These are phyloP conservation scores for Morelia viridis DNA, from an alignment of 2,797 vertebrate species.

Conservation along the genomic window DNA sequence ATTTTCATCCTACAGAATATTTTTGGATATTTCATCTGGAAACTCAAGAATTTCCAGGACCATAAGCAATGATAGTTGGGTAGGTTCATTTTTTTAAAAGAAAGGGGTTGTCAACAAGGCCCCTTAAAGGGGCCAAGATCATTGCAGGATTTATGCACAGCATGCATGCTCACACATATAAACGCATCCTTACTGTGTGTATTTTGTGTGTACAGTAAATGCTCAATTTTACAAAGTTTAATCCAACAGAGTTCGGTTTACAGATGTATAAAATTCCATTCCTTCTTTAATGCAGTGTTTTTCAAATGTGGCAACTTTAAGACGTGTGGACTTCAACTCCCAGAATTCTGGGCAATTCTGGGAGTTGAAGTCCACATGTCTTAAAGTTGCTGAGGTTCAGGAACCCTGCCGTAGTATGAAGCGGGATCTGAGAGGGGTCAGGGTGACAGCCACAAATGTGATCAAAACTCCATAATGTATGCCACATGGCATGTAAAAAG, in stretches of 20 bases:
- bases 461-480: too few relatives aligned
- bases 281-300: not conserved
- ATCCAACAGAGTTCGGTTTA: not conserved
- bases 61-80: not conserved
- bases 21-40: not conserved
- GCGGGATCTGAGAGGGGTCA: too few relatives aligned
- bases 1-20: not conserved
- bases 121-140: not conserved
- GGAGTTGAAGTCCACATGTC: too few relatives aligned
- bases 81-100: not conserved
- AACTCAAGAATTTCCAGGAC: not conserved
- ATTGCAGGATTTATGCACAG: not conserved
- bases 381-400: too few relatives aligned
- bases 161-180: not conserved
- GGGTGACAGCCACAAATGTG: too few relatives aligned
- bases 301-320: not conserved
- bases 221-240: not conserved
- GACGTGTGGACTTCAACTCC: not conserved
- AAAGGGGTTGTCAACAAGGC: not conserved
- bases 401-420: too few relatives aligned
- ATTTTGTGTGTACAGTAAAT: not conserved
- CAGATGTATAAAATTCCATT: not conserved
- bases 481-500: too few relatives aligned
- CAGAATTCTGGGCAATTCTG: not conserved
- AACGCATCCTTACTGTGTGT: not conserved